Base-by-base conservation (phyloP, 2,797 vertebrate species). In the Euphonia xanthogaster region DNA sequence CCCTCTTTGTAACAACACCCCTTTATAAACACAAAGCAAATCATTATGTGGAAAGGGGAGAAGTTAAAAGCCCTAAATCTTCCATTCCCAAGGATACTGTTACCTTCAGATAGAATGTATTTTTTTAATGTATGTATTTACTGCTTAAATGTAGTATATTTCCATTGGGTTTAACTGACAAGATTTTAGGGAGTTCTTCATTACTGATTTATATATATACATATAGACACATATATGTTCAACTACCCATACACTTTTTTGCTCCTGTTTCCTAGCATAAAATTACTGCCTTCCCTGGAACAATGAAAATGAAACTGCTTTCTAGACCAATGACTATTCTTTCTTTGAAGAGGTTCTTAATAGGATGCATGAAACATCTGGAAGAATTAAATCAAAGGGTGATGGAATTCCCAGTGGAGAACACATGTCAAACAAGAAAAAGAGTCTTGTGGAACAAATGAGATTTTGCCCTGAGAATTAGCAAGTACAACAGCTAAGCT, bases 301-400 rank as follows among this genome's bases (percentile, higher is more conserved):
- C 88, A 95, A 96, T 92, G 95, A 95, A 97, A 96, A 95, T 57
- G 58, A 58, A 93, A 96, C 91, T 87, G 76, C 77, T 92, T 95
- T 96, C 89, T 96, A 84, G 81, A 87, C 87, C 77, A 86, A 33
- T 88, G 63, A 83, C 72, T 94, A 79, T 77, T 94, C 42, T 51
- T 93, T 91, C 96, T 97, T 97, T 97, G 95, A 97, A 96, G 94
- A 96, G 86, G 24, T 74, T 97, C 78, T 96, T 96, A 97, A 96
- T 94, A 97, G 87, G 79, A 90, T 90, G 91, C 92, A 94, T 96
- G 88, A 96, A 97, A 97, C 97, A 97, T 97, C 97, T 97, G 97
- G 97, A 97, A 96, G 97, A 95, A 97, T 97, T 97, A 97, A 97
- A 96, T 97, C 96, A 97, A 96, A 96, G 92, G 68, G 86, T 96